Percentiles rank a stretch among this genome's conserved stretches.
Evolutionary conservation across 2,113 vertebrate genomes (phyloP).

Genomic region (Eolophus roseicapilla): DNA sequence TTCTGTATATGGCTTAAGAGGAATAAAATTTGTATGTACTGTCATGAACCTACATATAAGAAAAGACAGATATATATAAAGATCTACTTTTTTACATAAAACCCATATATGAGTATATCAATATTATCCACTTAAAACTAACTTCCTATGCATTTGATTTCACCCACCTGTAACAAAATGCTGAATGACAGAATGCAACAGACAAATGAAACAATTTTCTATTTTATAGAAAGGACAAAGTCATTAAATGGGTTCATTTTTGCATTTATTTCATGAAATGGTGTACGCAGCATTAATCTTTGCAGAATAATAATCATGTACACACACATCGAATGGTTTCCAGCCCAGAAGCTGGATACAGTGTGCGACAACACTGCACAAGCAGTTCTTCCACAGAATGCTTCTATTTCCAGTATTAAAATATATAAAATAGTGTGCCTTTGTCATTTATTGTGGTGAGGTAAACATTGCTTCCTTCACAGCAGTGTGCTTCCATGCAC

Average conservation of each 20-base stretch:
- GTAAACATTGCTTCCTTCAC: conserved; percentile 34
- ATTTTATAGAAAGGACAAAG: background rate
- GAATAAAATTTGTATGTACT: background rate
- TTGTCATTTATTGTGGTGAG: background rate
- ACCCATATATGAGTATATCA: rapidly evolving
- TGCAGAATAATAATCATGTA: background rate
- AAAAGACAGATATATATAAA: background rate
- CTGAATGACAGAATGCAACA: background rate
- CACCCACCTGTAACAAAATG: background rate
- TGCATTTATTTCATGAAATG: background rate
- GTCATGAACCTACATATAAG: background rate
- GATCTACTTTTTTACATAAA: background rate
- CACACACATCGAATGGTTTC: background rate
- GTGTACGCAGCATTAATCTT: background rate
- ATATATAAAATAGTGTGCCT: background rate
- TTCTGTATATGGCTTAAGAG: background rate
- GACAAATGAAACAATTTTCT: background rate
- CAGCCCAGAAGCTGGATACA: background rate
- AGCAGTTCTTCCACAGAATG: conserved; percentile 2
- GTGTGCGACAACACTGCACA: background rate
- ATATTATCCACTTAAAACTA: background rate
- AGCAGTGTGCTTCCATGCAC: background rate
- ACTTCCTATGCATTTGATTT: background rate
- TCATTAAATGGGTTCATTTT: background rate
- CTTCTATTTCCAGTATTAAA: conserved; percentile 33